A percentile compares a stretch with the other conserved stretches of the same genome.
phyloP scores from a whole-genome alignment of 2,113 vertebrate genomes.

The Lanius ludovicianus region DNA sequence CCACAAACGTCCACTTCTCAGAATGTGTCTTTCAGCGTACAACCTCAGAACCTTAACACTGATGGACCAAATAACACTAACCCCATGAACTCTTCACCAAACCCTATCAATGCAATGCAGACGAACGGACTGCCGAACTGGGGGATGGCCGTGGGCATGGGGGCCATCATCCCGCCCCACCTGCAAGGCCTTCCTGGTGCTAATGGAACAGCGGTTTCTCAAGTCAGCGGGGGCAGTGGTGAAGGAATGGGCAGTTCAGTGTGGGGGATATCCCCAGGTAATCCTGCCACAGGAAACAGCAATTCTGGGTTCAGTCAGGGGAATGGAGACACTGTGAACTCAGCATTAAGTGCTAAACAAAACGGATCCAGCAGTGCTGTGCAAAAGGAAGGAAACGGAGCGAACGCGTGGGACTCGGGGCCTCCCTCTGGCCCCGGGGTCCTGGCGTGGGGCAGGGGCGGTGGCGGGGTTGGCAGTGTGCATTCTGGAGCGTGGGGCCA shows the following conservation, averaged over 20 bases:
- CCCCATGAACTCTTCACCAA: conserved; percentile 86
- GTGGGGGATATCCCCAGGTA: conserved; percentile 81
- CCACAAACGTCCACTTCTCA: conserved; percentile 87
- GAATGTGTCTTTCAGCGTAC: conserved; percentile 94
- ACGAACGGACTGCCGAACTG: conserved; percentile 90
- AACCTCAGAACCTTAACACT: conserved; percentile 95
- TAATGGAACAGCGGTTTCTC: conserved; percentile 80
- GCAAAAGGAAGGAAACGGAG: conserved; percentile 79
- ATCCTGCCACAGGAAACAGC: conserved; percentile 77
- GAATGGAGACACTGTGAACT: conserved; percentile 87
- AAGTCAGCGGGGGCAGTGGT: conserved; percentile 74
- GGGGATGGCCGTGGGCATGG: conserved; percentile 88
- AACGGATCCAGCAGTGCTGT: conserved; percentile 78
- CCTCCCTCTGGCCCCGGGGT: conserved; percentile 82
- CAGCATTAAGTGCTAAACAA: conserved; percentile 83
- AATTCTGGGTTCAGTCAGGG: conserved; percentile 88
- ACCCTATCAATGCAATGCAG: conserved; percentile 84
- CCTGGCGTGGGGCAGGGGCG: conserved; percentile 84
- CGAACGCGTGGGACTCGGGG: conserved; percentile 85
- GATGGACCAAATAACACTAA: conserved; percentile 97
- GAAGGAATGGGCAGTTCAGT: conserved; percentile 79
- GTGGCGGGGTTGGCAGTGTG: conserved; percentile 71
- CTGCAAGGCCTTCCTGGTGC: conserved; percentile 88
- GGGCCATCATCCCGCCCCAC: conserved; percentile 90
- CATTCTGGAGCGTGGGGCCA: conserved; percentile 88